phyloP scores from a whole-genome alignment of 2,888 invertebrate species.

The Lumbricus terrestris region DNA sequence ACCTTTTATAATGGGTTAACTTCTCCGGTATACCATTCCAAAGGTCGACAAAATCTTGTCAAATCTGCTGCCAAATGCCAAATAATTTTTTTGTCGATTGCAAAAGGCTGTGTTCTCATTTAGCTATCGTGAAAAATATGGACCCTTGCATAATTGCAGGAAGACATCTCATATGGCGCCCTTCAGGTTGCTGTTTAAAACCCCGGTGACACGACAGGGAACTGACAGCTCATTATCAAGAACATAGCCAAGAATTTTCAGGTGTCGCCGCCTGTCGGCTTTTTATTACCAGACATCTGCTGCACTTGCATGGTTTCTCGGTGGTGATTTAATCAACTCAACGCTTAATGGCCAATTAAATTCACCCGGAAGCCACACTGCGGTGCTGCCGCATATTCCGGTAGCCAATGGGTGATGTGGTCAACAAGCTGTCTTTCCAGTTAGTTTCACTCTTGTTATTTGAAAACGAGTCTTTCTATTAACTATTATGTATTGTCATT shows the following conservation, averaged over 20 bases:
- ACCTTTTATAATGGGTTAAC: too few species aligned
- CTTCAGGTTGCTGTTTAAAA: not conserved
- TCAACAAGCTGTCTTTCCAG: too few species aligned
- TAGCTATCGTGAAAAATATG: not conserved
- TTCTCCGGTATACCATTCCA: too few species aligned
- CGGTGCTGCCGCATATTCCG: not conserved
- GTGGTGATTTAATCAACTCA: not conserved
- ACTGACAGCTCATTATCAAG: not conserved
- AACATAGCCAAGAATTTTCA: not conserved
- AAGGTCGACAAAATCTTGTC: too few species aligned
- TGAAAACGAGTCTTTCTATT: not conserved
- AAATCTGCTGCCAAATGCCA: too few species aligned
- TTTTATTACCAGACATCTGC: not conserved
- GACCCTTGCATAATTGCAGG: not conserved
- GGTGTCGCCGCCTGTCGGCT: not conserved
- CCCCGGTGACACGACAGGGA: too few species aligned
- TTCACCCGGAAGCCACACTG: not conserved
- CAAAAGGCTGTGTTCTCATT: too few species aligned
- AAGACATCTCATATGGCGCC: not conserved
- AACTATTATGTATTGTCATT: not conserved
- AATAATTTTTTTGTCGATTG: too few species aligned
- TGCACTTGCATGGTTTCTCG: not conserved
- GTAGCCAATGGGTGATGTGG: too few species aligned
- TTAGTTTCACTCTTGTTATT: too few species aligned
- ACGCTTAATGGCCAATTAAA: not conserved